Conservation (phyloP, 2,797 vertebrate species). For the Periophthalmus magnuspinnatus region DNA sequence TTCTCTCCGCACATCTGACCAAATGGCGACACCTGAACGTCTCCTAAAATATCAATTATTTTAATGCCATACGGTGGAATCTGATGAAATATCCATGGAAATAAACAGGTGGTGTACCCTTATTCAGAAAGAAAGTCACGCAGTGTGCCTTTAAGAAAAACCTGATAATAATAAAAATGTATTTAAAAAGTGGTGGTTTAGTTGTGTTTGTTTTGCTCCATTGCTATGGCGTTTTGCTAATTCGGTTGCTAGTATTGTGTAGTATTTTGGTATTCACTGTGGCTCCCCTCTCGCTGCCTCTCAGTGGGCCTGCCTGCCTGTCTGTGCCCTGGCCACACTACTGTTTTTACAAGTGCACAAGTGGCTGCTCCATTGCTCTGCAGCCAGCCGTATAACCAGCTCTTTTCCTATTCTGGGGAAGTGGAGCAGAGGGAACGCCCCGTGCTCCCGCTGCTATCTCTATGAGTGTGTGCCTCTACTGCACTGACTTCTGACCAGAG, state of each 20-base stretch:
- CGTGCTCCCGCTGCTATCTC: constrained; percentile 48
- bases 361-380: constrained; percentile 76
- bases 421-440: constrained; percentile 59
- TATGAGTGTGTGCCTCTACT: constrained; percentile 39
- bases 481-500: constrained; percentile 31
- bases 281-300: constrained; percentile 52
- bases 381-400: constrained; percentile 75
- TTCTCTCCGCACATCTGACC: background rate
- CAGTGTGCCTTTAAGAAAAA: background rate
- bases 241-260: constrained; percentile 10
- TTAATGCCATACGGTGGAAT: background rate
- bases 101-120: background rate
- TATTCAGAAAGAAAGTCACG: background rate
- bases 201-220: background rate
- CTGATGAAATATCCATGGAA: background rate
- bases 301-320: constrained; percentile 57
- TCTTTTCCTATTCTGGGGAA: constrained; percentile 70
- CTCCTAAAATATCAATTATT: background rate
- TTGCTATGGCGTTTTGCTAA: background rate
- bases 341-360: constrained; percentile 79
- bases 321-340: constrained; percentile 65
- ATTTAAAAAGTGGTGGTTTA: background rate
- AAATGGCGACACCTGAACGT: too few relatives aligned
- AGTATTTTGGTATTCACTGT: constrained; percentile 32
- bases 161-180: background rate